Evolutionary conservation across 2,888 invertebrate species (phyloP).

Genomic region (Pseudococcus jackbeardsleyi): DNA sequence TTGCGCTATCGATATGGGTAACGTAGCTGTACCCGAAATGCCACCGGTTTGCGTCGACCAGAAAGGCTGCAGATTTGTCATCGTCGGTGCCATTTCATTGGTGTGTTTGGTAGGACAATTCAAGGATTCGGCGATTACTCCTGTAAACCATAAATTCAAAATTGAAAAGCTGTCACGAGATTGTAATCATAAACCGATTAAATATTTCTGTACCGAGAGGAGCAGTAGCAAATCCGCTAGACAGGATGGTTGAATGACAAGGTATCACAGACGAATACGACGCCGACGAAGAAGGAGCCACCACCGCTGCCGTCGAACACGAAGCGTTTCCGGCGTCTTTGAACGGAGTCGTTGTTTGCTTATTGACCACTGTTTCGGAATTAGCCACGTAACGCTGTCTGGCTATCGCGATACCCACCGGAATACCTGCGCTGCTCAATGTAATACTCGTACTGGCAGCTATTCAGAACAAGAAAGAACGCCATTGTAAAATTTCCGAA

Average conservation of each 20-base stretch:
- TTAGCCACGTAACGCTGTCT: slow-evolving; percentile 81
- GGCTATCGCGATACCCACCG: slow-evolving; percentile 88
- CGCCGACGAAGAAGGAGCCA: slow-evolving; percentile 20
- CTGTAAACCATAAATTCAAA: neutral
- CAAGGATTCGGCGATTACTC: neutral
- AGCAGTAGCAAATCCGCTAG: neutral
- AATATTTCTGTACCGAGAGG: neutral
- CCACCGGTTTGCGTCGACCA: neutral
- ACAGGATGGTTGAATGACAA: slow-evolving; percentile 17
- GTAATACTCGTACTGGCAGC: slow-evolving; percentile 37
- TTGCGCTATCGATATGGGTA: neutral
- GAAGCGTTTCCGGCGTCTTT: slow-evolving; percentile 39
- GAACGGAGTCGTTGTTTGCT: neutral
- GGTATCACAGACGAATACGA: slow-evolving; percentile 51
- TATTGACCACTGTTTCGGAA: slow-evolving; percentile 68
- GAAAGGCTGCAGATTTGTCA: neutral
- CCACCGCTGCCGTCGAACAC: neutral
- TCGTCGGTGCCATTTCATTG: neutral
- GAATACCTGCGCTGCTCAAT: slow-evolving; percentile 73
- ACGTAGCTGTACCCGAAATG: neutral
- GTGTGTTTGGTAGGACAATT: neutral
- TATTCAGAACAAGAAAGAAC: neutral
- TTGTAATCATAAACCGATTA: neutral
- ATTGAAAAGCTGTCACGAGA: too few relatives aligned
- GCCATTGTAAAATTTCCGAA: neutral